These are phyloP conservation scores for Rhynchonycteris naso DNA, from an alignment of 2,797 vertebrate species.

Conservation along the genomic window DNA sequence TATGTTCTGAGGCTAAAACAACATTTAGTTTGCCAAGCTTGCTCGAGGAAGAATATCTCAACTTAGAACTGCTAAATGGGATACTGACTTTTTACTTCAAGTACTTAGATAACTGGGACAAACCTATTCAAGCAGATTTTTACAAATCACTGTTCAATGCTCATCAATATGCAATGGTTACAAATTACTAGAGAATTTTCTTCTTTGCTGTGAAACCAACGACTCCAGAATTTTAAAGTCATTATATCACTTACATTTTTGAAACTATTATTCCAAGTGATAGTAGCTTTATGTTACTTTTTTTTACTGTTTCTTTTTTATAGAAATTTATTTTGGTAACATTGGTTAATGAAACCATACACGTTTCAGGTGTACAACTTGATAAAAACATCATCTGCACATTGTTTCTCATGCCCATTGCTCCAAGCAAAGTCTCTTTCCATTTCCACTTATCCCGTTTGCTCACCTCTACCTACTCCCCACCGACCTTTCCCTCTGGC, in stretches of 20 bases:
- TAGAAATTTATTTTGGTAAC: no score
- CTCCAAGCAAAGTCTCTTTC: no score
- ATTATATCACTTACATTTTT: not conserved
- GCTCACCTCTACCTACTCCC: no score
- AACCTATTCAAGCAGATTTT: not conserved
- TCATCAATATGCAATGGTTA: constrained; percentile 30
- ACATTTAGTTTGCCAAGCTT: not conserved
- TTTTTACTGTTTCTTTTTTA: no score
- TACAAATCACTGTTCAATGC: not conserved
- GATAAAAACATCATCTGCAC: no score
- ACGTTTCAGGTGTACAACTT: no score
- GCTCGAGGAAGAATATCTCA: not conserved
- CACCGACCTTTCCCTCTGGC: no score
- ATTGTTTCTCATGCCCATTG: no score
- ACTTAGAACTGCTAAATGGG: not conserved
- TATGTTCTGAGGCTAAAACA: constrained; percentile 4
- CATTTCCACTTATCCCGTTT: no score
- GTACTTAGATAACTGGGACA: constrained; percentile 34
- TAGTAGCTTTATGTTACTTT: not conserved
- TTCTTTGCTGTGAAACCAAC: not conserved
- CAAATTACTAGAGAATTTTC: not conserved
- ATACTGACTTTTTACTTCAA: not conserved
- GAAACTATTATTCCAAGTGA: not conserved
- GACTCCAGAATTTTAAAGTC: not conserved
- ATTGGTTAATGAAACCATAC: no score